Evolutionary conservation across 2,113 vertebrate genomes (phyloP).

Genomic region (Planiliza haematocheilus): DNA sequence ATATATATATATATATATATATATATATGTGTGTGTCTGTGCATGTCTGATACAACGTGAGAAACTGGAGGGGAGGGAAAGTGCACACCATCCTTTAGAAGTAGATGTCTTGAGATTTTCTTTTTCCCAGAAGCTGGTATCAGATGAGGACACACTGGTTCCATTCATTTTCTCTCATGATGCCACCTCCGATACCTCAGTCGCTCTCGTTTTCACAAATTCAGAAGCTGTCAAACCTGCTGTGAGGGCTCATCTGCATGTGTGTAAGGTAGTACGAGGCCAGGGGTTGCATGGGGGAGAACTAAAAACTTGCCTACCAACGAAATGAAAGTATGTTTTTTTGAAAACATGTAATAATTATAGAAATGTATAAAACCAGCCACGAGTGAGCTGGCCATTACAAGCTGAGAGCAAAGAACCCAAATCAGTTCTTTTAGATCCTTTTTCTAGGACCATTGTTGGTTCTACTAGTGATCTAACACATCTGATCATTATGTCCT

Average conservation of each 20-base stretch:
- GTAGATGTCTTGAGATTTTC: background rate
- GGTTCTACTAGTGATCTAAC: too few relatives aligned
- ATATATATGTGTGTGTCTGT: slow-evolving; percentile 19
- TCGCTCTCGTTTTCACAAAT: background rate
- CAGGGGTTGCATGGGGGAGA: too few relatives aligned
- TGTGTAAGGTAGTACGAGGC: background rate
- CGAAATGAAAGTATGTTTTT: too few relatives aligned
- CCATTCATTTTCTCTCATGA: background rate
- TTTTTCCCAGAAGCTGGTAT: background rate
- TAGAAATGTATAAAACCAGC: too few relatives aligned
- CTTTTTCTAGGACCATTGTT: too few relatives aligned
- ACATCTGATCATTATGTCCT: too few relatives aligned
- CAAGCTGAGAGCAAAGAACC: background rate
- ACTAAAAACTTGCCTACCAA: background rate
- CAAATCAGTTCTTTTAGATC: background rate
- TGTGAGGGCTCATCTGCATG: background rate
- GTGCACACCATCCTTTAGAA: background rate
- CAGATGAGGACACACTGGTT: background rate
- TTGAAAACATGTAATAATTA: too few relatives aligned
- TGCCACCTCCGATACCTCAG: background rate
- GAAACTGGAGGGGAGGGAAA: slow-evolving; percentile 2
- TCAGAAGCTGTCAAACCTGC: background rate
- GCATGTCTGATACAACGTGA: slow-evolving; percentile 2
- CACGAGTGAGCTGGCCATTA: background rate
- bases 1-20: too few relatives aligned